These are phyloP conservation scores for Schizaphis graminum DNA, from an alignment of 2,888 invertebrate species.

Conservation along the genomic window DNA sequence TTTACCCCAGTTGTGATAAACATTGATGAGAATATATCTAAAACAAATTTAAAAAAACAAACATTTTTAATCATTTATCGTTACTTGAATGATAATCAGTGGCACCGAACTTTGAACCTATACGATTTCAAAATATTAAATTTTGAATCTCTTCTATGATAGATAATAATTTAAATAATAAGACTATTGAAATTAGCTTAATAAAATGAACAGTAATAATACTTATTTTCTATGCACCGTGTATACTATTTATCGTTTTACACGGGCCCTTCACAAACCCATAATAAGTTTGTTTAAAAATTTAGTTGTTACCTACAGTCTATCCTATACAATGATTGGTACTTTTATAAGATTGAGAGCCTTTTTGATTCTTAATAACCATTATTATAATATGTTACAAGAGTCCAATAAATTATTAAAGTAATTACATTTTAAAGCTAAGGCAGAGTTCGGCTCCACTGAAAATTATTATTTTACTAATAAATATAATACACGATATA, in stretches of 20 bases:
- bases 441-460: slow-evolving; percentile 55
- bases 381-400: background rate
- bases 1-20: slow-evolving; percentile 39
- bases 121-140: background rate
- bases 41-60: slow-evolving; percentile 61
- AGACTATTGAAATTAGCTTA: background rate
- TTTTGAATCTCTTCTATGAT: background rate
- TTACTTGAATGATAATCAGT: background rate
- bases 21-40: slow-evolving; percentile 50
- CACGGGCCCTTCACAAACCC: background rate
- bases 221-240: background rate
- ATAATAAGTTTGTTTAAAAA: background rate
- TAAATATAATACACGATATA: background rate
- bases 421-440: background rate
- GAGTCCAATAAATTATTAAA: background rate
- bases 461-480: slow-evolving; percentile 37
- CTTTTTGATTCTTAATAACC: background rate
- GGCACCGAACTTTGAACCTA: slow-evolving; percentile 34
- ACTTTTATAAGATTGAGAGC: background rate
- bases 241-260: background rate
- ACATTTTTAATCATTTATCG: slow-evolving; percentile 44
- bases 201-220: background rate
- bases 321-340: background rate
- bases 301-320: background rate
- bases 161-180: background rate